A percentile compares a stretch with the other conserved stretches of the same genome.
Evolutionary conservation across 2,113 vertebrate species (phyloP).

Genomic region (Ornithorhynchus anatinus): DNA sequence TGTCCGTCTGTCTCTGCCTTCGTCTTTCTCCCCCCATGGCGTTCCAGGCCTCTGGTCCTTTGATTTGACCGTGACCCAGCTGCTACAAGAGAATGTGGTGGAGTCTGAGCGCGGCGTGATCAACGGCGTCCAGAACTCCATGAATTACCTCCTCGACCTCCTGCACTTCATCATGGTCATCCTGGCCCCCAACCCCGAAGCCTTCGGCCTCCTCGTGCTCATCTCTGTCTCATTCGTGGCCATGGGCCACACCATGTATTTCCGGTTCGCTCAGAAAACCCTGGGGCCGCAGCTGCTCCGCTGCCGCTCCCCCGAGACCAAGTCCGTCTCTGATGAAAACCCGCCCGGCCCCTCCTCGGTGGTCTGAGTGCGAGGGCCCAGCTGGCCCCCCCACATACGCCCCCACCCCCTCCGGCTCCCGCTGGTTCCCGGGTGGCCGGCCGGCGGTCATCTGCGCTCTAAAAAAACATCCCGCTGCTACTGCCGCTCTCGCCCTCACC

Average conservation of each 20-base stretch:
- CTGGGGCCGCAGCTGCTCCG: slow-evolving; percentile 83
- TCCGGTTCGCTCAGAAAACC: slow-evolving; percentile 89
- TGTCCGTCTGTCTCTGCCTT: too few relatives aligned
- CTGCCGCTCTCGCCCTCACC: too few relatives aligned
- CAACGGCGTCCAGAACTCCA: slow-evolving; percentile 98
- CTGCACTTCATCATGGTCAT: slow-evolving; percentile 99
- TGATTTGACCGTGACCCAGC: slow-evolving; percentile 96
- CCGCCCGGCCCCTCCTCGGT: slow-evolving; percentile 54
- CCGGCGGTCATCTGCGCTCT: too few relatives aligned
- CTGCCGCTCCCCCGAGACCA: slow-evolving; percentile 76
- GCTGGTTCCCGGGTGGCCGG: too few relatives aligned
- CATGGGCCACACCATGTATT: slow-evolving; percentile 96
- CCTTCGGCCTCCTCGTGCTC: slow-evolving; percentile 93
- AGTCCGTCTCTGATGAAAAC: slow-evolving; percentile 49
- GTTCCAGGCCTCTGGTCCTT: slow-evolving; percentile 94
- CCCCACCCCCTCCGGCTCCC: too few relatives aligned
- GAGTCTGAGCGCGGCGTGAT: slow-evolving; percentile 96
- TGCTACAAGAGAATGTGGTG: slow-evolving; percentile 95
- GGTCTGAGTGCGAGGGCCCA: too few relatives aligned
- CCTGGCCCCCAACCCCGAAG: slow-evolving; percentile 93
- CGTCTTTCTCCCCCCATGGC: not conserved
- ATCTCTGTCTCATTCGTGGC: slow-evolving; percentile 97
- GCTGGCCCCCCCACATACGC: too few relatives aligned
- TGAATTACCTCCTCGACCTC: slow-evolving; percentile 98
- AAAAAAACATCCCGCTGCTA: too few relatives aligned